Base-by-base conservation (phyloP, 1,140 invertebrate species). In the Trigoniulus corallinus region DNA sequence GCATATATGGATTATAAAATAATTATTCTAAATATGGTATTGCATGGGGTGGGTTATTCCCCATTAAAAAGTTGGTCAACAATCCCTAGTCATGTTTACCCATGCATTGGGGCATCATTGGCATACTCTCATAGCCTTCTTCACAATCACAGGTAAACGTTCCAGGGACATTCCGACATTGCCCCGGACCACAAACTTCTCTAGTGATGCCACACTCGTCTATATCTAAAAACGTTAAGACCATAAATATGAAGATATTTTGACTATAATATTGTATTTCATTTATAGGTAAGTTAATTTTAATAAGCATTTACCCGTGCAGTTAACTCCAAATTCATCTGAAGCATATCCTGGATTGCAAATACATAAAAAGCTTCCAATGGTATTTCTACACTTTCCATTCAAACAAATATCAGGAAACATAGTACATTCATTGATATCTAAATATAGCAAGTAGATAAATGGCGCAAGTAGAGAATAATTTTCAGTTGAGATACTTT, bases 141-240 rank as follows among this genome's bases (percentile, higher is more conserved):
- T 77, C 75, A 66, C 86, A 91, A 43, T 81, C 75, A 64, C 87
- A 92, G 15, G 75, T 72, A 66, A 89, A 92, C 59, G 77, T 76
- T 4, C 86, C 87, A 34, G 82, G 81, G 3, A 76, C 79, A 64
- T 91, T 89, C 51, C 75, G 73, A 65, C 87, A 92, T 7, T 78
- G 77, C 22, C 85, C 85, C 57, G 84, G 80, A 1, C 82, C 83
- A 67, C 85, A 91, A 20, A 88, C 81, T 40, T 79, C 82, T 54
- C 76, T 77, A 61, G 87, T 82, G 25, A 89, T 88, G 58, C 74
- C 78, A 62, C 87, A 92, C 64, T 92, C 87, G 62, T 92, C 81
- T 61, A 89, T 87, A 63, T 91, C 84, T 80, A 56, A 20, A 68
- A 67, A 29, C 53, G 59, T 55, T 24, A 56, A 52, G n/a, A n/a